A percentile compares a stretch with the other conserved stretches of the same genome.
These are phyloP conservation scores for Parthenolecanium corni DNA, from an alignment of 2,888 invertebrate genomes.

Conservation along the genomic window DNA sequence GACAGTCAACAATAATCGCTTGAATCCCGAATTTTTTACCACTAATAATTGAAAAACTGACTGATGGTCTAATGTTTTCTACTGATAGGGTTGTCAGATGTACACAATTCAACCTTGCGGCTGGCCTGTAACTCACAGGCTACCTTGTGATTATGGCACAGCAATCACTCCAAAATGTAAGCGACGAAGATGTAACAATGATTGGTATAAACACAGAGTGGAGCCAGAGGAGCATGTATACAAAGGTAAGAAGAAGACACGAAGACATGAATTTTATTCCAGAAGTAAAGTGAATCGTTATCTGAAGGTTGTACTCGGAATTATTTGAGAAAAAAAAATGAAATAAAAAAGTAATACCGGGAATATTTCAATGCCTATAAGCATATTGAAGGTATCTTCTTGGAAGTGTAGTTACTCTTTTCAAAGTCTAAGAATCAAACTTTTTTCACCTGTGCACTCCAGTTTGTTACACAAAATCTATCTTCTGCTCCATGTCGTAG, in stretches of 20 bases:
- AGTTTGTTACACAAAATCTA: no score
- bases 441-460: no score
- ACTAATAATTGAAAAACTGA: neutral
- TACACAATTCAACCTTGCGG: constrained; percentile 26
- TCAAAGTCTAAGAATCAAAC: no score
- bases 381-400: no score
- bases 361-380: no score
- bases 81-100: constrained; percentile 30
- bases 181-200: constrained; percentile 1
- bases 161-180: constrained; percentile 11
- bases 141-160: neutral
- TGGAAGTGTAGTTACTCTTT: no score
- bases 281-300: neutral
- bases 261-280: neutral
- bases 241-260: neutral
- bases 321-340: no score
- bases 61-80: neutral
- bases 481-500: no score
- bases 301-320: no score
- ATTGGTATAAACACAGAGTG: neutral
- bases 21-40: no score
- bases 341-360: no score
- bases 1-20: no score
- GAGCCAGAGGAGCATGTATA: neutral
- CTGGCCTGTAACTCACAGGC: neutral